A percentile compares a stretch with the other conserved stretches of the same genome.
phyloP scores from a whole-genome alignment of 2,888 invertebrate species.

The Melieria picta region DNA sequence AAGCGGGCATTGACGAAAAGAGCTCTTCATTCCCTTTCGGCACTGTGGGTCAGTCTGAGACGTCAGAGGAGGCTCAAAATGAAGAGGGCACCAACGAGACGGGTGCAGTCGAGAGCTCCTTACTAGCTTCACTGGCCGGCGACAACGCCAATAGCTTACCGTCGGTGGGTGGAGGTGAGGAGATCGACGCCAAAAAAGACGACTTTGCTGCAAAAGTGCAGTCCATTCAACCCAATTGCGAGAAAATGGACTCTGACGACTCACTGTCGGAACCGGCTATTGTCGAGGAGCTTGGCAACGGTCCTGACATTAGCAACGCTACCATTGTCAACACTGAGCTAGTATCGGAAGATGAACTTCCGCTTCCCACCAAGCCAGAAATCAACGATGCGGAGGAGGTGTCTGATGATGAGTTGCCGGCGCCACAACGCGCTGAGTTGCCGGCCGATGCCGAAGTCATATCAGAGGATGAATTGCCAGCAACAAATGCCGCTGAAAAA shows the following conservation, averaged over 20 bases:
- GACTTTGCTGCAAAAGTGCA: slow-evolving; percentile 54
- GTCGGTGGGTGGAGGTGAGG: slow-evolving; percentile 62
- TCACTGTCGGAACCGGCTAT: slow-evolving; percentile 61
- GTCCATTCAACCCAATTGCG: slow-evolving; percentile 47
- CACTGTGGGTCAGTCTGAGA: slow-evolving; percentile 59
- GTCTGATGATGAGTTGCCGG: slow-evolving; percentile 80
- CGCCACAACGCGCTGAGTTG: slow-evolving; percentile 76
- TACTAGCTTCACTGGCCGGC: slow-evolving; percentile 64
- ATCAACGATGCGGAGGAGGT: slow-evolving; percentile 86
- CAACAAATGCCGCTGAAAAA: slow-evolving; percentile 35
- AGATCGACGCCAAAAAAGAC: slow-evolving; percentile 52
- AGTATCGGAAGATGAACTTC: slow-evolving; percentile 85
- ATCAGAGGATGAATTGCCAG: slow-evolving; percentile 83
- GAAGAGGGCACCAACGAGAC: slow-evolving; percentile 55
- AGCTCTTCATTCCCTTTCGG: slow-evolving; percentile 66
- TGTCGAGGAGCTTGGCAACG: slow-evolving; percentile 57
- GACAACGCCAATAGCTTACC: slow-evolving; percentile 66
- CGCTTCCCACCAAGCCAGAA: slow-evolving; percentile 77
- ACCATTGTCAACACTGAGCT: slow-evolving; percentile 83
- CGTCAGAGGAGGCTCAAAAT: slow-evolving; percentile 60
- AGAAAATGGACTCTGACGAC: slow-evolving; percentile 56
- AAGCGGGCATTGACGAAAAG: slow-evolving; percentile 60
- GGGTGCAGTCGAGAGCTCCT: slow-evolving; percentile 60
- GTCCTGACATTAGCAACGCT: slow-evolving; percentile 58
- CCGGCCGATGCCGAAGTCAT: slow-evolving; percentile 81